Base-by-base conservation (phyloP, 1,140 invertebrate genomes). In the Nixonia krombeini region DNA sequence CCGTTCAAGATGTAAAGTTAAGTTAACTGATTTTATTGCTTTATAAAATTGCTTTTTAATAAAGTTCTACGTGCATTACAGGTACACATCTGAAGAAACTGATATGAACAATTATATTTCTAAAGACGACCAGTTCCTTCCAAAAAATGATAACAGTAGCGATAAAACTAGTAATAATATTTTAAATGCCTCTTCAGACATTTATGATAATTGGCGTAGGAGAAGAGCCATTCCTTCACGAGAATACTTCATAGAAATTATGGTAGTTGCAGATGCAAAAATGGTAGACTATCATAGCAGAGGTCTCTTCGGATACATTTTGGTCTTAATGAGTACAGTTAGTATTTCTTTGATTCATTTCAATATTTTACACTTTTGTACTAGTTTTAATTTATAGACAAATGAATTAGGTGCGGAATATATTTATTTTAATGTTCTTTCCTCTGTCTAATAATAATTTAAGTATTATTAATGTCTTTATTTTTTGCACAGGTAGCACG, bases 281-380 rank as follows among this genome's bases (percentile, higher is more conserved):
- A 95, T 96, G 94, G 76, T 87, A 0, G 81, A 88, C 12, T 95
- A 93, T 73, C 93, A 96, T 72, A 86, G 87, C 5, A 71, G 70
- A 6, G 84, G 85, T 28, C 80, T 94, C 2, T 84, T 88, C 42
- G 81, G 87, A 41, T 96, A 96, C 73, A 89, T 96, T 52, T 85
- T 95, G 17, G 93, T 91, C 8, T 85, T 96, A 8, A 92, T 96
- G 88, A 91, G 90, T 29, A 92, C 92, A 71, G 94, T 94, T 85
- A 68, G 73, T 59, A 45, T 31, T 51, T 10, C 18, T 23, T 37
- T n/a, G n/a, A n/a, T n/a, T n/a, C n/a, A n/a, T n/a, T n/a, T n/a
- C n/a, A n/a, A n/a, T n/a, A n/a, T n/a, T n/a, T n/a, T n/a, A n/a
- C n/a, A n/a, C n/a, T n/a, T n/a, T n/a, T n/a, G n/a, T n/a, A n/a